Evolutionary conservation across 2,888 invertebrate genomes (phyloP).

Genomic region (Morpho achilles): DNA sequence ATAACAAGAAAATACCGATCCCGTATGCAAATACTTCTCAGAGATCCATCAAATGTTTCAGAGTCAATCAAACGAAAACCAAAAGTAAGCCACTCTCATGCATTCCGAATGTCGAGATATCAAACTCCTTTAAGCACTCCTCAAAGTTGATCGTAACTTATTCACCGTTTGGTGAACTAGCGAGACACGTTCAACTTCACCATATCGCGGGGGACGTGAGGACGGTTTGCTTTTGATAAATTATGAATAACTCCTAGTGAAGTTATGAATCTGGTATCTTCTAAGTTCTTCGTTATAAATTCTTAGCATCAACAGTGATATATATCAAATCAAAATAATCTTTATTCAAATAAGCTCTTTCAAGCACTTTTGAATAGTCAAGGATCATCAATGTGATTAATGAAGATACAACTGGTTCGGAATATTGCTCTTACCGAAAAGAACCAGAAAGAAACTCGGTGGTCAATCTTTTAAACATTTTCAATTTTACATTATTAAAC

Average conservation of each 20-base stretch:
- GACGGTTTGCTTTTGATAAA: conserved; percentile 32
- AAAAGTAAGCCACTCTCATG: conserved; percentile 14
- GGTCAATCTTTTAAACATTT: too few relatives aligned
- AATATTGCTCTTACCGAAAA: too few relatives aligned
- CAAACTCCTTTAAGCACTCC: conserved; percentile 22
- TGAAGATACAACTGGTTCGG: too few relatives aligned
- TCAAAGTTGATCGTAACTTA: conserved; percentile 32
- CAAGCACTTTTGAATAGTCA: too few relatives aligned
- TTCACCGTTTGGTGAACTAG: conserved; percentile 32
- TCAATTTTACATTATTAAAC: too few relatives aligned
- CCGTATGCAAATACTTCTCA: conserved; percentile 7
- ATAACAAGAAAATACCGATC: background rate
- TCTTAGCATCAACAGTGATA: too few relatives aligned
- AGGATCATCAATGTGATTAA: too few relatives aligned
- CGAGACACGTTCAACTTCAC: conserved; percentile 32
- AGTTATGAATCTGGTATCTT: conserved; percentile 14
- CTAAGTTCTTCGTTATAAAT: background rate
- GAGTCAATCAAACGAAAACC: conserved; percentile 17
- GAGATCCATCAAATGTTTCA: conserved; percentile 3
- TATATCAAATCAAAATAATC: too few relatives aligned
- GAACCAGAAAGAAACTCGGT: too few relatives aligned
- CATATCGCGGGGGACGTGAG: conserved; percentile 32
- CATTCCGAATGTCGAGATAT: conserved; percentile 21
- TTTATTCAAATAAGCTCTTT: too few relatives aligned
- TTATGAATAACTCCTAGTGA: conserved; percentile 26